Evolutionary conservation across 2,113 vertebrate genomes (phyloP).

Genomic region (Dendrocopos noguchii): DNA sequence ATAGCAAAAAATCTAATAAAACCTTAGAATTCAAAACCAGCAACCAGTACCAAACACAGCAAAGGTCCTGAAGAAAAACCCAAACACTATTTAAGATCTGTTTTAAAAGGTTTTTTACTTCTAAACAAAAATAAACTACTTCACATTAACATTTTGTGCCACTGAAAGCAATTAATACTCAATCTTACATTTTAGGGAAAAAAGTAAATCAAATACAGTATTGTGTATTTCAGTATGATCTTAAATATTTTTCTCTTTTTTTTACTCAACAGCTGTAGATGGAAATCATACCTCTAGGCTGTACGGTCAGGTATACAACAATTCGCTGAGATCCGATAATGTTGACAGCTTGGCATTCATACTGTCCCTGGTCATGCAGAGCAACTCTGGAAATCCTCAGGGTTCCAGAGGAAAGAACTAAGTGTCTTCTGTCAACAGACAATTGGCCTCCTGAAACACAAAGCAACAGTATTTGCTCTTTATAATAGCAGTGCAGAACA

Average conservation of each 20-base stretch:
- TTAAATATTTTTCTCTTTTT: neutral
- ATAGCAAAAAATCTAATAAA: neutral
- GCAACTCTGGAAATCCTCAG: constrained; percentile 90
- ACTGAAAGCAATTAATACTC: neutral
- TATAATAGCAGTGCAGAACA: neutral
- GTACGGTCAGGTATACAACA: constrained; percentile 86
- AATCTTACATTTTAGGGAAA: neutral
- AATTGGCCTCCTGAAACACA: constrained; percentile 85
- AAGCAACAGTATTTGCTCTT: neutral
- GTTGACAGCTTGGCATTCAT: constrained; percentile 96
- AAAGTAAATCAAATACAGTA: neutral
- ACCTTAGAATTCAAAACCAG: neutral
- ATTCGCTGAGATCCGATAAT: constrained; percentile 87
- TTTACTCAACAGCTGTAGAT: neutral
- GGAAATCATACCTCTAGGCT: constrained; percentile 85
- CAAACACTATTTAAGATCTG: neutral
- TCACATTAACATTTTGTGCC: neutral
- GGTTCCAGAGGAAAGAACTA: constrained; percentile 86
- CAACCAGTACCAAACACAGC: neutral
- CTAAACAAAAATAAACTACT: neutral
- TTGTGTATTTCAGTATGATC: neutral
- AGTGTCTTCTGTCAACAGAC: constrained; percentile 88
- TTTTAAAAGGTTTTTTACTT: neutral
- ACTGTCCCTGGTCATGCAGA: constrained; percentile 94
- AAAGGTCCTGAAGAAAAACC: neutral